Conservation (phyloP, 2,888 invertebrate genomes). For the Pelosia muscerda region DNA sequence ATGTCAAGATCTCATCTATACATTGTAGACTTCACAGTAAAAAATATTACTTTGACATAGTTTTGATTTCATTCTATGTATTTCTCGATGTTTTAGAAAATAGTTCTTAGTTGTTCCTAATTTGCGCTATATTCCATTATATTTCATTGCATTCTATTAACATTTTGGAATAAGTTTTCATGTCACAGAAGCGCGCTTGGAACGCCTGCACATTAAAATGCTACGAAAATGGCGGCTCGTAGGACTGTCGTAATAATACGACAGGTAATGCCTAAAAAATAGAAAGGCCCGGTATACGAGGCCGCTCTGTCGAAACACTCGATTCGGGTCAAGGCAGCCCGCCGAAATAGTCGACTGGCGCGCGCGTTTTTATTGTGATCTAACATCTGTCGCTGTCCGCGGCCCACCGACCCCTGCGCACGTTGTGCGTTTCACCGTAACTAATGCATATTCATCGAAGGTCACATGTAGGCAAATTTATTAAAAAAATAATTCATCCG, state of each 20-base stretch:
- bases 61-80: not conserved
- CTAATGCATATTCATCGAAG: constrained; percentile 18
- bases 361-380: constrained; percentile 85
- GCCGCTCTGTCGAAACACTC: constrained; percentile 85
- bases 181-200: constrained; percentile 60
- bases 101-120: too few species aligned
- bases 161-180: constrained; percentile 61
- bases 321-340: constrained; percentile 86
- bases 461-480: constrained; percentile 5
- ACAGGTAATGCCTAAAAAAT: constrained; percentile 87
- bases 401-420: constrained; percentile 56
- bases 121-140: too few species aligned
- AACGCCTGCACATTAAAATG: constrained; percentile 73
- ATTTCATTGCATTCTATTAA: not conserved
- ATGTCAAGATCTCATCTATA: constrained; percentile 80
- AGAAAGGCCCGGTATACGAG: constrained; percentile 87
- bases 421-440: constrained; percentile 29
- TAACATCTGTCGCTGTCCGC: constrained; percentile 82
- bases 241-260: constrained; percentile 85
- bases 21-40: constrained; percentile 41
- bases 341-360: constrained; percentile 86
- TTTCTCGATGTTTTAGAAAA: not conserved
- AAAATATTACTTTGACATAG: constrained; percentile 34
- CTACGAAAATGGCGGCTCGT: constrained; percentile 80
- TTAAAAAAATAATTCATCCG: not conserved